Evolutionary conservation across 2,888 invertebrate genomes (phyloP).

Genomic region (Drosophila mulleri): DNA sequence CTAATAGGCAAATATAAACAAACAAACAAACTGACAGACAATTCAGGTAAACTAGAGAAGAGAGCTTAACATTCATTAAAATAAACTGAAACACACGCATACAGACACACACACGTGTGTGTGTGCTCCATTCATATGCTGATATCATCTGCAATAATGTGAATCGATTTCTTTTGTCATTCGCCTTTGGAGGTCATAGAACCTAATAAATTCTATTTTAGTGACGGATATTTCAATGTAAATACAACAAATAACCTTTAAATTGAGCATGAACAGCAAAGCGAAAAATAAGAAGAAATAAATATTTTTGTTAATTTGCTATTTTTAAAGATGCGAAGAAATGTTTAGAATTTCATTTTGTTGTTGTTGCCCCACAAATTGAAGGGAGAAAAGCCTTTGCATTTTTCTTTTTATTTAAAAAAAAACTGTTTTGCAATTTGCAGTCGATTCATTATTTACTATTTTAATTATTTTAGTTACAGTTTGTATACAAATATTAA

Average conservation of each 20-base stretch:
- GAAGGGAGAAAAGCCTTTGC: neutral
- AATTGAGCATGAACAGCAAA: conserved; percentile 10
- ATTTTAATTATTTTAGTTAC: too few relatives aligned
- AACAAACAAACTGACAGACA: conserved; percentile 8
- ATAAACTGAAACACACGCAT: neutral
- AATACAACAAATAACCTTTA: conserved; percentile 19
- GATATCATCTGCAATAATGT: conserved; percentile 48
- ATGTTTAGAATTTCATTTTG: neutral
- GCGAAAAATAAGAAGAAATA: neutral
- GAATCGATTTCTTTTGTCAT: conserved; percentile 44
- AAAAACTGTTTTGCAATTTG: neutral
- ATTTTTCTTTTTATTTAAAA: neutral
- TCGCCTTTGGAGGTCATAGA: conserved; percentile 41
- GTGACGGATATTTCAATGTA: conserved; percentile 9
- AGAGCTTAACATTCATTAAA: conserved; percentile 35
- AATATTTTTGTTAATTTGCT: conserved; percentile 8
- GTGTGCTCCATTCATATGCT: conserved; percentile 56
- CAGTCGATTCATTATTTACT: neutral
- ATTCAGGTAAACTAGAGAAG: conserved; percentile 32
- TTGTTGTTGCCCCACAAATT: neutral
- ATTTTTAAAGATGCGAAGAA: conserved; percentile 15
- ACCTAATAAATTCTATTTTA: conserved; percentile 37
- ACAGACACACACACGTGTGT: neutral
- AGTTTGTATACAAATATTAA: too few relatives aligned
- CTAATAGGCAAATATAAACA: conserved; percentile 43